phyloP scores from a whole-genome alignment of 2,113 vertebrate species.

The Alligator mississippiensis region DNA sequence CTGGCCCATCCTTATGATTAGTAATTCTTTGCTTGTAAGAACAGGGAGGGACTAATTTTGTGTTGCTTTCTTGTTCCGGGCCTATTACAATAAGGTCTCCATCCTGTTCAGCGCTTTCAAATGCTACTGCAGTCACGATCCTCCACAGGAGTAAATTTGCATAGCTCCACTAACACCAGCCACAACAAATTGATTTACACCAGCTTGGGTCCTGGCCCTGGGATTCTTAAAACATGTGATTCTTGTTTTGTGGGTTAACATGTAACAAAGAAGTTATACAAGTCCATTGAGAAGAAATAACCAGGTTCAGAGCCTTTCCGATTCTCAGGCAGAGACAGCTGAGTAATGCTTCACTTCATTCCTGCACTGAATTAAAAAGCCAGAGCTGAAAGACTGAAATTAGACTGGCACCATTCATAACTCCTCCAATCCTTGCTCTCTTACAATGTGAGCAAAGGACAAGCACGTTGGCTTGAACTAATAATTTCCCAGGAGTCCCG shows the following conservation, averaged over 20 bases:
- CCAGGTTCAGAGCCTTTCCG: too few relatives aligned
- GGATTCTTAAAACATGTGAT: background rate
- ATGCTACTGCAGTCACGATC: background rate
- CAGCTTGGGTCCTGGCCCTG: background rate
- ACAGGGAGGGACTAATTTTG: background rate
- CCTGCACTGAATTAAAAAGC: background rate
- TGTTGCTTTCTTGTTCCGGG: background rate
- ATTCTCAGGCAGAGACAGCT: background rate
- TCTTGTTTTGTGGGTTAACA: background rate
- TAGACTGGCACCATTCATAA: too few relatives aligned
- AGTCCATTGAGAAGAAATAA: background rate
- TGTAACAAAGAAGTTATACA: background rate
- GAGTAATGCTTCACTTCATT: background rate
- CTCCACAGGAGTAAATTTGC: background rate
- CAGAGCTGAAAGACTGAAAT: background rate
- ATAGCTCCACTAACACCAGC: background rate
- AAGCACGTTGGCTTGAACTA: background rate
- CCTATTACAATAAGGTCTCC: background rate
- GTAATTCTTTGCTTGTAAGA: background rate
- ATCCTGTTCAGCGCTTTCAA: background rate
- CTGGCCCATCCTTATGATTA: background rate
- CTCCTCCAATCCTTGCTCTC: background rate
- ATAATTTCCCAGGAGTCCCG: background rate
- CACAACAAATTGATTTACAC: background rate
- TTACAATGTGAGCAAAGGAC: background rate